A percentile compares a stretch with the other conserved stretches of the same genome.
Conservation (phyloP, 2,888 invertebrate species). For the Agrochola lychnidis region DNA sequence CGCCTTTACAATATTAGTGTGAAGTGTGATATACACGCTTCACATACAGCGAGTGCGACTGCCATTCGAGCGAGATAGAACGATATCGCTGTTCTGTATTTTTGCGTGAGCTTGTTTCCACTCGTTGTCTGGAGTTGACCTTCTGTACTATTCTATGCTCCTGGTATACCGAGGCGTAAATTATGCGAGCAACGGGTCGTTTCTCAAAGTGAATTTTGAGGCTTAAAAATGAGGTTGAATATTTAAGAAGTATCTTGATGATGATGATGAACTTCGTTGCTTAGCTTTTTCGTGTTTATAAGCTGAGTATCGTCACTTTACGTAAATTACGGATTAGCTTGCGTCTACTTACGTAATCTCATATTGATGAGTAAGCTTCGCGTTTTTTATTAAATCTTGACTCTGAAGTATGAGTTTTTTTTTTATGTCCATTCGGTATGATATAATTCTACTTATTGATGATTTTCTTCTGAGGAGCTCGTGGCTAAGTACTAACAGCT, state of each 20-base stretch:
- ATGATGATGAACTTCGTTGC: slow-evolving; percentile 47
- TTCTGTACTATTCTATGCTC: slow-evolving; percentile 17
- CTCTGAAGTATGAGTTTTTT: no score
- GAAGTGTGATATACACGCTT: not conserved
- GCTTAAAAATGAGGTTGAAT: slow-evolving; percentile 60
- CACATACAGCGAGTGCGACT: not conserved
- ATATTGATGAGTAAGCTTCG: slow-evolving; percentile 3
- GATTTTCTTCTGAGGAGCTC: no score
- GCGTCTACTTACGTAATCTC: slow-evolving; percentile 16
- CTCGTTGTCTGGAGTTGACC: not conserved
- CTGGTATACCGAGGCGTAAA: slow-evolving; percentile 25
- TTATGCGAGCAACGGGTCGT: slow-evolving; percentile 49
- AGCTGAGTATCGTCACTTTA: slow-evolving; percentile 31
- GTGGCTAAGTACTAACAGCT: no score
- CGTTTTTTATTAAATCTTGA: not conserved
- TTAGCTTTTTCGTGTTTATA: slow-evolving; percentile 42
- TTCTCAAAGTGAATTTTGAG: slow-evolving; percentile 63
- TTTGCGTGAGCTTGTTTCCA: no score
- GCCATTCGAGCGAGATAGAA: not conserved
- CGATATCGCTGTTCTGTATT: no score
- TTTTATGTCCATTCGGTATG: not conserved
- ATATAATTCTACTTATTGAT: not conserved
- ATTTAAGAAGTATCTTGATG: slow-evolving; percentile 43
- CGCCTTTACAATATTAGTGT: no score
- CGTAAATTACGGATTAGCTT: slow-evolving; percentile 44